Evolutionary conservation across 2,888 invertebrate genomes (phyloP).

Genomic region (Netelia inedita): DNA sequence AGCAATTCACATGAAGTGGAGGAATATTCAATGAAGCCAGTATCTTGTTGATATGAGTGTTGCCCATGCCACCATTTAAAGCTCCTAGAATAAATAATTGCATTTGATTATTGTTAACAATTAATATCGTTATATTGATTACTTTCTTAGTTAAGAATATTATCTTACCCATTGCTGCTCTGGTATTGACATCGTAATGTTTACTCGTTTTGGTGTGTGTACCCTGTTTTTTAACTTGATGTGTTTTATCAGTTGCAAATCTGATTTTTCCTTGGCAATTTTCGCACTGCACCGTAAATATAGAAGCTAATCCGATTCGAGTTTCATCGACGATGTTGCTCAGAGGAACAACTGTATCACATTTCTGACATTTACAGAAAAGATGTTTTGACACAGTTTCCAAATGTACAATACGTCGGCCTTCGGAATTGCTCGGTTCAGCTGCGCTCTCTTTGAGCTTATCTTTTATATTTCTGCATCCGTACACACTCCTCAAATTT

Average conservation of each 20-base stretch:
- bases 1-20: conserved; percentile 6
- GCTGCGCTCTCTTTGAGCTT: conserved; percentile 23
- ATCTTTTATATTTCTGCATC: conserved; percentile 29
- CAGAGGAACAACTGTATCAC: conserved; percentile 28
- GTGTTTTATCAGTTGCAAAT: conserved; percentile 39
- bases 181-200: conserved; percentile 37
- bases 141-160: conserved; percentile 25
- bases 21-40: conserved; percentile 29
- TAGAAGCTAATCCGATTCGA: too few species aligned
- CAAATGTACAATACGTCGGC: conserved; percentile 46
- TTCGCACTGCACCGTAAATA: conserved; percentile 39
- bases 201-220: conserved; percentile 16
- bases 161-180: conserved; percentile 37
- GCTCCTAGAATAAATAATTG: conserved; percentile 33
- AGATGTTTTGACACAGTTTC: conserved; percentile 48
- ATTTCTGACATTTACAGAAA: conserved; percentile 49
- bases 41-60: conserved; percentile 4
- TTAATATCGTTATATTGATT: conserved; percentile 15
- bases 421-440: conserved; percentile 19
- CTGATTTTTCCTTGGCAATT: conserved; percentile 29
- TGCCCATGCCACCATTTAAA: conserved; percentile 23
- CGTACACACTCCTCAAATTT: conserved; percentile 44
- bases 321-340: conserved; percentile 39
- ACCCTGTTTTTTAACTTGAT: conserved; percentile 20
- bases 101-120: conserved; percentile 16